phyloP scores from a whole-genome alignment of 2,797 vertebrate species.

The Spatula clypeata region DNA sequence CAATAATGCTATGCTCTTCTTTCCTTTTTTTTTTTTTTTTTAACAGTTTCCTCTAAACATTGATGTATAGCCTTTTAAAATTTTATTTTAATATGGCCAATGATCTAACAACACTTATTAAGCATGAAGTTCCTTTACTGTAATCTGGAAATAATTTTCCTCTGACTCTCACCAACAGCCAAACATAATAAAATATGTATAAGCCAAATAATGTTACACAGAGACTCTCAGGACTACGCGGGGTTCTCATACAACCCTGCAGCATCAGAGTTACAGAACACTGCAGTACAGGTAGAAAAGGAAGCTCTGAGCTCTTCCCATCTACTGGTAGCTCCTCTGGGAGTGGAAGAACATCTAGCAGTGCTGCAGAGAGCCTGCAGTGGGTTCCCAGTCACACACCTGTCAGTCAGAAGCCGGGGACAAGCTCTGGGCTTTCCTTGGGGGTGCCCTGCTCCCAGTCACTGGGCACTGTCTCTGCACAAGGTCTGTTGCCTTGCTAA shows the following conservation, averaged over 20 bases:
- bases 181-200: slow-evolving; percentile 78
- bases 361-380: not conserved
- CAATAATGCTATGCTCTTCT: slow-evolving; percentile 53
- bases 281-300: not conserved
- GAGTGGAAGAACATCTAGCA: not conserved
- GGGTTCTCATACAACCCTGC: not conserved
- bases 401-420: not conserved
- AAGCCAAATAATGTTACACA: slow-evolving; percentile 68
- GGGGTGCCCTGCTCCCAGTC: not conserved
- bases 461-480: not conserved
- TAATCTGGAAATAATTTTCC: slow-evolving; percentile 82
- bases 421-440: not conserved
- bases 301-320: not conserved
- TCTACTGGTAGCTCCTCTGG: not conserved
- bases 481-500: not conserved
- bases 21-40: not conserved
- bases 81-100: slow-evolving; percentile 72
- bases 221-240: not conserved
- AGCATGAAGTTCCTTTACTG: slow-evolving; percentile 71
- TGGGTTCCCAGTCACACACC: not conserved
- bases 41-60: slow-evolving; percentile 33
- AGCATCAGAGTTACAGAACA: not conserved
- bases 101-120: slow-evolving; percentile 72
- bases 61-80: slow-evolving; percentile 64
- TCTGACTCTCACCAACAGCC: slow-evolving; percentile 73